A percentile compares a stretch with the other conserved stretches of the same genome.
Conservation (phyloP, 2,797 vertebrate species). For the Platyrinchus mystaceus region DNA sequence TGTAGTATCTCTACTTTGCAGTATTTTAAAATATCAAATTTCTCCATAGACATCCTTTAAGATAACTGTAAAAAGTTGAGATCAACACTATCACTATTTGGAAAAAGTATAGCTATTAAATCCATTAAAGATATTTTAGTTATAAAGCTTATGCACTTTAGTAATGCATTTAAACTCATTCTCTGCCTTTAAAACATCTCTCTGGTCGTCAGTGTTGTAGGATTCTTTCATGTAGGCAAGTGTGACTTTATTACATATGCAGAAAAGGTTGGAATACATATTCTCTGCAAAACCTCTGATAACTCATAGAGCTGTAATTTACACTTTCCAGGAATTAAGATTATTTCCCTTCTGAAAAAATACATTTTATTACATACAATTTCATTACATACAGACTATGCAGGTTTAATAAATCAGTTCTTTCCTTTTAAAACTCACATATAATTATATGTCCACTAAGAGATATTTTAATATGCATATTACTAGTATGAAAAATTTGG, state of each 20-base stretch:
- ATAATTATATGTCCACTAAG: background rate
- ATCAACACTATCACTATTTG: background rate
- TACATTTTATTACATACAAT: background rate
- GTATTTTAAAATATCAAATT: background rate
- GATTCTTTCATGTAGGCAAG: background rate
- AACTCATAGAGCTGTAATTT: background rate
- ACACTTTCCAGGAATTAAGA: background rate
- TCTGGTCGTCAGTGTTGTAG: background rate
- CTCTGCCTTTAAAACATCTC: background rate
- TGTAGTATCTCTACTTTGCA: background rate
- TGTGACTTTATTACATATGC: background rate
- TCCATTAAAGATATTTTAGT: background rate
- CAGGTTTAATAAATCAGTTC: background rate
- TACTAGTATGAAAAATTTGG: background rate
- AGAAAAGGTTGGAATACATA: background rate
- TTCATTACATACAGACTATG: background rate
- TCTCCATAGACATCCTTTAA: background rate
- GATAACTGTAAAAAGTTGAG: background rate
- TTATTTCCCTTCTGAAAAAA: background rate
- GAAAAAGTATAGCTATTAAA: background rate
- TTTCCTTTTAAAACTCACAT: background rate
- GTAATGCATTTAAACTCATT: background rate
- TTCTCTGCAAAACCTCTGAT: background rate
- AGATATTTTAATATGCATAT: background rate
- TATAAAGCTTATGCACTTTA: background rate